These are phyloP conservation scores for Cyclina sinensis DNA, from an alignment of 1,140 invertebrate genomes.

Conservation along the genomic window DNA sequence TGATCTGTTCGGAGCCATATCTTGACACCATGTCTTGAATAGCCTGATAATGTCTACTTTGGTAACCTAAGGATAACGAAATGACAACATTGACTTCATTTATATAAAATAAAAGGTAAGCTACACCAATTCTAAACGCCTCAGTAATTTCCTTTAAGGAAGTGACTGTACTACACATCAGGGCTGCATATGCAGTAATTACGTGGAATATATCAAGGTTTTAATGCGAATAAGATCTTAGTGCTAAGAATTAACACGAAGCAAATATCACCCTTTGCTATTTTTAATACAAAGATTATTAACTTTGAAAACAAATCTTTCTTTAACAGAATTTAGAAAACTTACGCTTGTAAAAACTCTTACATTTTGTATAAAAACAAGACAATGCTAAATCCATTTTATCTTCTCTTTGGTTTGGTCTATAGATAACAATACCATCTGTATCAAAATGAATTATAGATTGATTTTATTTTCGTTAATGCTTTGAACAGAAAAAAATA, in stretches of 20 bases:
- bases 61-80: slow-evolving; percentile 1
- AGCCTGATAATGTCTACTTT: background rate
- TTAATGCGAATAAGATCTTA: background rate
- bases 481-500: background rate
- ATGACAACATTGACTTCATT: background rate
- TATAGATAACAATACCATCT: background rate
- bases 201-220: background rate
- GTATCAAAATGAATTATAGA: background rate
- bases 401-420: background rate
- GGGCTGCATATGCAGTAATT: background rate
- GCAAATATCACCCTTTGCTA: too few relatives aligned
- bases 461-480: background rate
- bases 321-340: too few relatives aligned
- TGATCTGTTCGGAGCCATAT: slow-evolving; percentile 47
- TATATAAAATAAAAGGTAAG: background rate
- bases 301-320: too few relatives aligned
- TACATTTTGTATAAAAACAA: background rate
- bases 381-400: background rate
- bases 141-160: too few relatives aligned
- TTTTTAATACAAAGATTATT: too few relatives aligned
- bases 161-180: too few relatives aligned
- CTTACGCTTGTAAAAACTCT: background rate
- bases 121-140: too few relatives aligned
- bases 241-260: too few relatives aligned
- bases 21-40: slow-evolving; percentile 41